Evolutionary conservation across 1,140 invertebrate species (phyloP).

Genomic region (Tetramorium alpestre): DNA sequence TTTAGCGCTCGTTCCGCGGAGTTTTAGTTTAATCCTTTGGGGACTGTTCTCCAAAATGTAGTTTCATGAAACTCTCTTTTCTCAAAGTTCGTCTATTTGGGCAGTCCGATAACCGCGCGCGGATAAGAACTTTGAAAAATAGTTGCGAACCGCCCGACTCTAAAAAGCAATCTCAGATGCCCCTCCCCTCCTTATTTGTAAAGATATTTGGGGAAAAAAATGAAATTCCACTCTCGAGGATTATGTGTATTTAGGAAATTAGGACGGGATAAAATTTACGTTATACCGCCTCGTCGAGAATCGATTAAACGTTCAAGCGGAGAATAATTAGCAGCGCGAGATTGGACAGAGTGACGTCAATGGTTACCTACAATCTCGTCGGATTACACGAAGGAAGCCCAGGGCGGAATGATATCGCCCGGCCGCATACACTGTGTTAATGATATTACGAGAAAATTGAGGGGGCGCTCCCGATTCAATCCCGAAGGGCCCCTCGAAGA

Average conservation of each 20-base stretch:
- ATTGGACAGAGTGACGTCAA: constrained; percentile 23
- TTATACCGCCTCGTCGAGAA: not conserved
- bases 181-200: not conserved
- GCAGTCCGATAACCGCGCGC: constrained; percentile 13
- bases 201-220: not conserved
- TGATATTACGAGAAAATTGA: constrained; percentile 51
- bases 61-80: constrained; percentile 37
- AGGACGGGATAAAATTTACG: not conserved
- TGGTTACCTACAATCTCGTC: constrained; percentile 8
- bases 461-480: not conserved
- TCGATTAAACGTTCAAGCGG: not conserved
- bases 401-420: not conserved
- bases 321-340: constrained; percentile 20
- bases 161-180: not conserved
- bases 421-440: constrained; percentile 20
- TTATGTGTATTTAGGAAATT: not conserved
- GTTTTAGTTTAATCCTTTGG: constrained; percentile 54
- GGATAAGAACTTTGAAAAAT: constrained; percentile 36
- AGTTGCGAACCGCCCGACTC: not conserved
- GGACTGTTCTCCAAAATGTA: constrained; percentile 47
- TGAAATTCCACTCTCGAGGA: not conserved
- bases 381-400: not conserved
- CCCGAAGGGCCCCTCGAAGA: not conserved
- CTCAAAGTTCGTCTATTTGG: not conserved
- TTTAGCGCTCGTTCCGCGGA: constrained; percentile 19